Evolutionary conservation across 2,113 vertebrate species (phyloP), one percentile per base, ranked within the genome.

Genomic region (Myotis brandtii): DNA sequence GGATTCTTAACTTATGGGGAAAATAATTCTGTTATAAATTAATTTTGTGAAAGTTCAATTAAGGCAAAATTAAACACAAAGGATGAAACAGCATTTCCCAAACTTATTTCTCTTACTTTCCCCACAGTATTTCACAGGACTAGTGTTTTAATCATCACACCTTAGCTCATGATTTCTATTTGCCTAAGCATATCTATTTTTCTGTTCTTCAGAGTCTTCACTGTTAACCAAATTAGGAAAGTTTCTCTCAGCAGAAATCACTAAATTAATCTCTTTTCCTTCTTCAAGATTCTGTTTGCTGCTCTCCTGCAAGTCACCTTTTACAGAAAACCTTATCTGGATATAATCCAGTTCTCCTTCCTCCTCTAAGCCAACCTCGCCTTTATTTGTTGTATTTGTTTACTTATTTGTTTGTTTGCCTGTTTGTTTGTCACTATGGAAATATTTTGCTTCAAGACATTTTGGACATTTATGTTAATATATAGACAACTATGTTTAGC

Each of bases 21-120:
- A 97, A 96, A 95, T 93, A 95, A 93, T 95, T 93, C 93, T 82
- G 66, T 91, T 54, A 95, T 89, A 85, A 95, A 85, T 88, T 95
- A 82, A 93, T 86, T 95, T 94, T 82, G 73, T 92, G 11, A 83
- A 93, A 94, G 86, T 89, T 88, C 94, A 96, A 79, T 91, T 96
- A 97, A 93, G 91, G 64, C 23, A 79, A 95, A 97, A 94, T 93
- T 91, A 96, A 94, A 92, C 90, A 92, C 79, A 91, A 94, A 93
- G 67, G 79, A 93, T 79, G 34, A 43, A 93, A 86, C 30, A 62
- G 48, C 48, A 96, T 97, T 93, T 95, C 66, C 67, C 77, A 88
- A 73, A 93, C 70, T 82, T 87, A 69, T 75, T 73, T 88, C 48
- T 62, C 76, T 95, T 96, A 64, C 70, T 94, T 94, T 62, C 77